Evolutionary conservation across 2,797 vertebrate species (phyloP), one percentile per base, ranked within the genome.

Genomic region (Propithecus perrieri): DNA sequence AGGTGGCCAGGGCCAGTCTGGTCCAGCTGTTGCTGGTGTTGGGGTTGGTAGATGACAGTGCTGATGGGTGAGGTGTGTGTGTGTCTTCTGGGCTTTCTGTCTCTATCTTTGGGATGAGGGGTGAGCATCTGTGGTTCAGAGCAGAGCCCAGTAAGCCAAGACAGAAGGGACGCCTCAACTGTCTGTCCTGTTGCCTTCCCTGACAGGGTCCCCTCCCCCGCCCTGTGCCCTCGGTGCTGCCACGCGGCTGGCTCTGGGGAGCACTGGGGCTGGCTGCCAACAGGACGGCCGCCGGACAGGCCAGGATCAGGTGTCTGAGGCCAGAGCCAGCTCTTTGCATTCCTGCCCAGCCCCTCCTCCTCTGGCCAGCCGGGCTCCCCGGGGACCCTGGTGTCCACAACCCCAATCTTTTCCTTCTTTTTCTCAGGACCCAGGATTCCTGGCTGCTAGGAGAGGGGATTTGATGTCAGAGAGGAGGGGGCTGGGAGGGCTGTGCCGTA

Each of bases 281-380:
- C 97, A 97, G 97, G 97, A 96, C 94, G 89, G 97, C 97, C 7
- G 53, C 97, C 50, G 97, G 97, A 97, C 97, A 94, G 96, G 97
- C 96, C 10, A 2, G 97, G 98, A 98, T 98, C 98, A 98, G 98
- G 97, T 98, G 97, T 98, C 98, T 89, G 94, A 95, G 95, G 74
- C 94, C 7, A 65, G 90, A 96, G 96, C 97, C 97, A 97, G 57
- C 92, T 94, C 96, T 96, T 80, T 84, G 97, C 97, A 97, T 98
- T 97, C 97, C 96, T 97, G 95, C 90, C 65, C 61, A 14, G 3
- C 86, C 90, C 95, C 92, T 80, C 95, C 97, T 80, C 95, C 96
- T 90, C 88, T 48, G 78, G 86, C 96, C 91, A 63, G 59, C 14
- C 2, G 0, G 87, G 61, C 78, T 96, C 95, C 92, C 97, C 71